These are phyloP conservation scores for Morone saxatilis DNA, from an alignment of 2,113 vertebrate species.

Conservation along the genomic window DNA sequence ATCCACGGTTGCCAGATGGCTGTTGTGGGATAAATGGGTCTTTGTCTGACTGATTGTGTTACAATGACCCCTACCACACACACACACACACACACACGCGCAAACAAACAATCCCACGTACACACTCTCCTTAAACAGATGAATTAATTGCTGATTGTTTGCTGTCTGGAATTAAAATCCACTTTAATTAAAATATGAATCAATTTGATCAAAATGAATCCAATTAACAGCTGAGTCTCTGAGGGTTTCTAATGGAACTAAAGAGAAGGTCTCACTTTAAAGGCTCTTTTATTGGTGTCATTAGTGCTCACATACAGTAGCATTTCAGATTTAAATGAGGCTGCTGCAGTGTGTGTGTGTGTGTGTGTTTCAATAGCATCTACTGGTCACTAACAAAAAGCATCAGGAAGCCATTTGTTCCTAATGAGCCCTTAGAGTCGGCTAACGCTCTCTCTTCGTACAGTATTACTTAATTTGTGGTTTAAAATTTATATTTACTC, in stretches of 20 bases:
- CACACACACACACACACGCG: slow-evolving; percentile 22
- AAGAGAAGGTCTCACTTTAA: slow-evolving; percentile 23
- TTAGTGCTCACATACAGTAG: not conserved
- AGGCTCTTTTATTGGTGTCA: not conserved
- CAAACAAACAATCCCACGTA: slow-evolving; percentile 11
- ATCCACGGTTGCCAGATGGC: slow-evolving; percentile 45
- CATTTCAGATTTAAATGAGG: not conserved
- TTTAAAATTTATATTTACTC: not conserved
- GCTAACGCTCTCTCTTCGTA: not conserved
- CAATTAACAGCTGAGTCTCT: slow-evolving; percentile 26
- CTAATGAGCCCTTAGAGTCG: not conserved
- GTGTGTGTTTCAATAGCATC: not conserved
- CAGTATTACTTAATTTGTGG: not conserved
- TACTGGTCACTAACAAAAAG: slow-evolving; percentile 1
- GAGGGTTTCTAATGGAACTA: not conserved
- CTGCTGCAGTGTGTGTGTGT: not conserved
- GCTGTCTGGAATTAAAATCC: slow-evolving; percentile 52
- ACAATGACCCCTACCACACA: slow-evolving; percentile 18
- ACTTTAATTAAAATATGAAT: slow-evolving; percentile 63
- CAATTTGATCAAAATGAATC: slow-evolving; percentile 43
- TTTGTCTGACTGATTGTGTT: slow-evolving; percentile 42
- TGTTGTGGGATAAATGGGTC: slow-evolving; percentile 29
- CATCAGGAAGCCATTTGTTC: not conserved
- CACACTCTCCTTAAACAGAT: not conserved
- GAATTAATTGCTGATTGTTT: slow-evolving; percentile 51